These are phyloP conservation scores for Acyrthosiphon pisum DNA, from an alignment of 1,140 invertebrate genomes.

Conservation along the genomic window DNA sequence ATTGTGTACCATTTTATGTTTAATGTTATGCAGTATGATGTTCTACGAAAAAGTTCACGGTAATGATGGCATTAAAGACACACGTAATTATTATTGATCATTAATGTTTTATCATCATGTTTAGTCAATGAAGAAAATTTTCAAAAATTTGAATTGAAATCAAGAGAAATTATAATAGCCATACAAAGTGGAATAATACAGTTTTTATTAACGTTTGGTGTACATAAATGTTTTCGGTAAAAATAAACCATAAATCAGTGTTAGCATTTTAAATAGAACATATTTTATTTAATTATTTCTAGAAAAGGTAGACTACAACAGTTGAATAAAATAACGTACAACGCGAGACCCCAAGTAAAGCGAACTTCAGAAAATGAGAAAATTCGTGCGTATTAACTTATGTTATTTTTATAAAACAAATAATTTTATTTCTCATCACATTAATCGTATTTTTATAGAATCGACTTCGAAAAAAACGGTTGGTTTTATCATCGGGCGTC, in stretches of 20 bases:
- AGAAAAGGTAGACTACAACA: not conserved
- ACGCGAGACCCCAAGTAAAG: not conserved
- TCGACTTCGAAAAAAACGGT: not conserved
- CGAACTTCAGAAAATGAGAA: not conserved
- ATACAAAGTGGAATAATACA: slow-evolving; percentile 18
- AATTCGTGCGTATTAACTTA: not conserved
- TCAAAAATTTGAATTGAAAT: slow-evolving; percentile 5
- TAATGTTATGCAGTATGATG: slow-evolving; percentile 56
- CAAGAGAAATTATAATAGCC: slow-evolving; percentile 23
- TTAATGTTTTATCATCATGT: not conserved
- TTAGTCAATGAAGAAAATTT: slow-evolving; percentile 39
- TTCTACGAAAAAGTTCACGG: slow-evolving; percentile 52
- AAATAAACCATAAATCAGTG: not conserved
- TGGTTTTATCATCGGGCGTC: not conserved
- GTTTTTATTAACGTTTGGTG: not conserved
- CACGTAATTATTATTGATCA: not conserved
- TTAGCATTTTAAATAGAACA: not conserved
- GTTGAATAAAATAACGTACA: not conserved
- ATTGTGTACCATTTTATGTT: slow-evolving; percentile 47
- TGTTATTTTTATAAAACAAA: not conserved
- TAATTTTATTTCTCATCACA: not conserved
- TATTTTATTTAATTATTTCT: not conserved
- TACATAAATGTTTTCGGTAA: slow-evolving; percentile 47
- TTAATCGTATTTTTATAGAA: not conserved
- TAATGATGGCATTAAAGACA: not conserved